Base-by-base conservation (phyloP, 2,797 vertebrate genomes). In the Urosaurus nigricauda region DNA sequence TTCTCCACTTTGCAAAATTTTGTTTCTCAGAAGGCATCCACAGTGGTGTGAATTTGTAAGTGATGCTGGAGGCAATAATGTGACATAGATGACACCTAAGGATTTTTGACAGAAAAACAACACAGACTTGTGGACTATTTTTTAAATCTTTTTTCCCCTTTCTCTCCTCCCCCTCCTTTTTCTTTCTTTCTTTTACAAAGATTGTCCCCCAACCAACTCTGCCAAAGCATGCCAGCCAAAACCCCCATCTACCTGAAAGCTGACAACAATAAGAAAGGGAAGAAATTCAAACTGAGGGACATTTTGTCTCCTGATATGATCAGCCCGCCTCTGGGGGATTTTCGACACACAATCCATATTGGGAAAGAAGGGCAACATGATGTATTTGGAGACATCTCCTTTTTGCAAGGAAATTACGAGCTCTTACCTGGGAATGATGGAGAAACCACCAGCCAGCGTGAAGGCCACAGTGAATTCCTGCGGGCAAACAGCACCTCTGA, bases 281-380 rank as follows among this genome's bases (percentile, higher is more conserved):
- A 99, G 94, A 99, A 99, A 95, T 98, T 98, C 94, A 98, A 98
- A 91, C 96, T 99, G 91, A 98, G 99, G 92, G 99, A 99, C 94
- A 98, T 99, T 84, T 95, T 99, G 95, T 99, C 99, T 90, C 98
- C 99, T 0, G 99, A 99, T 93, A 99, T 99, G 98, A 99, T 99
- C 91, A 99, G 99, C 87, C 99, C 99, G 5, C 99, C 99, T 0
- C 97, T 99, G 0, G 99, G 99, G 78, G 99, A 99, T 96, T 99
- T 99, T 92, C 98, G 99, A 53, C 99, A 99, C 95, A 99, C 99
- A 58, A 98, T 99, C 92, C 99, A 99, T 94, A 99, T 99, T 13
- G 99, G 99, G 79, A 98, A 98, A 92, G 99, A 98, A 1, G 99
- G 99, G 32, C 98, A 98, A 89, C 97, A 98, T 21, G 99, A 99